Evolutionary conservation across 2,888 invertebrate species (phyloP), one percentile per base, ranked within the genome.

Genomic region (Phytoseiulus persimilis): DNA sequence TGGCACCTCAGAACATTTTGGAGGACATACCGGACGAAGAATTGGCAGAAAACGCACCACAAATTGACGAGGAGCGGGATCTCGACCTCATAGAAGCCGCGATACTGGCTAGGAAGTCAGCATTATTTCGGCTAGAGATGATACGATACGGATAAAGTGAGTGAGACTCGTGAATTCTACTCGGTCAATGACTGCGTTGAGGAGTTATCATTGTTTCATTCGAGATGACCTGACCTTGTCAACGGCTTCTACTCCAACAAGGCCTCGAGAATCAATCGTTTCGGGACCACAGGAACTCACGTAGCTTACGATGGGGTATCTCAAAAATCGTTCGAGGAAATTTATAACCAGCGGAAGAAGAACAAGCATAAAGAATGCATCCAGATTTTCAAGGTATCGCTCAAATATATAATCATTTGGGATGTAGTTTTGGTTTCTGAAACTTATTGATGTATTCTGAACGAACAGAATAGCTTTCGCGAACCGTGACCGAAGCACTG

Each of bases 1-100:
- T 87, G 33, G 32, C 87, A 32, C 87, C 87, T 39, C 87, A 33
- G 31, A 87, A 87, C n/a, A 33, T 45, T 32, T 31, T 87, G 6
- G 87, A 93, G 0, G 93, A 93, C 39, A 92, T 93, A 14, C 83
- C 83, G 0, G 87, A 90, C 0, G 91, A 83, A 3, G 89, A 32
- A 9, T 90, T 90, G 14, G 32, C 33, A 32, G 87, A 32, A 33
- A 31, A 9, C 11, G 32, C 32, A 23, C 45, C 45, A 31, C 39
- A 33, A 45, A 5, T n/a, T 33, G 33, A 18, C 87, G 87, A 87
- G 87, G 32, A 87, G 45, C 32, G 18, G 32, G 33, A 87, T 87
- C 87, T 87, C 33, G 87, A 87, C 18, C 87, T 87, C n/a, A 87
- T 87, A 33, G 87, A 87, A 14, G 87, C 87, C n/a, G 87, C 87